Base-by-base conservation (phyloP, 2,797 vertebrate genomes). In the Trichosurus vulpecula region DNA sequence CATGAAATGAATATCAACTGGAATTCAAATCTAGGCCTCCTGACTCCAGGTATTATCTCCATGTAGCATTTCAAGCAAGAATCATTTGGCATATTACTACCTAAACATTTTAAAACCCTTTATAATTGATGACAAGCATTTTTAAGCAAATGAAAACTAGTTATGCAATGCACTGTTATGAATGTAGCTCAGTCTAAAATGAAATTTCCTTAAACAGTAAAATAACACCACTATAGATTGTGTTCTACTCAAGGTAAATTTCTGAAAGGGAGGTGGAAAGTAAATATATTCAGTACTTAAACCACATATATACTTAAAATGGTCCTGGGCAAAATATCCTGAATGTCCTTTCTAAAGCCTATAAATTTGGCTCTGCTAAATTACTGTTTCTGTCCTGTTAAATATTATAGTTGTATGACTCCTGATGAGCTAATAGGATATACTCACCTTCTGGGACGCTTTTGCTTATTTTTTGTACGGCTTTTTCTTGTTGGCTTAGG, bases 401-500 rank as follows among this genome's bases (percentile, higher is more conserved):
- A 61, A 58, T 11, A 58, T 35, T 61, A 31, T 4, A 61, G 58
- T 13, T 61, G 0, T 58, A 66, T 25, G 19, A 74, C 19, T 41
- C 66, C n/a, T 47, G 81, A 81, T 35, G 31, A 66, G 31, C 31
- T 35, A 66, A 66, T 9, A 47, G 16, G 61, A 19, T 22, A 94
- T 58, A 97, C 97, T 97, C 98, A 99, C 99, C 99, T 99, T 95
- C 99, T 99, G 52, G 99, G 99, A 98, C 99, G 99, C 98, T 99
- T 99, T 96, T 99, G 99, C 98, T 99, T 99, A 98, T 99, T 99
- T 99, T 99, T 99, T 81, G 99, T 99, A 95, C 99, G 99, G 98
- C 99, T 99, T 99, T 99, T 99, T 98, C 99, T 99, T 97, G 99
- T 99, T 98, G 99, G 99, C 97, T 99, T 99, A 93, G 99, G 99